Conservation (phyloP, 2,888 invertebrate genomes). For the Drosophila mulleri region DNA sequence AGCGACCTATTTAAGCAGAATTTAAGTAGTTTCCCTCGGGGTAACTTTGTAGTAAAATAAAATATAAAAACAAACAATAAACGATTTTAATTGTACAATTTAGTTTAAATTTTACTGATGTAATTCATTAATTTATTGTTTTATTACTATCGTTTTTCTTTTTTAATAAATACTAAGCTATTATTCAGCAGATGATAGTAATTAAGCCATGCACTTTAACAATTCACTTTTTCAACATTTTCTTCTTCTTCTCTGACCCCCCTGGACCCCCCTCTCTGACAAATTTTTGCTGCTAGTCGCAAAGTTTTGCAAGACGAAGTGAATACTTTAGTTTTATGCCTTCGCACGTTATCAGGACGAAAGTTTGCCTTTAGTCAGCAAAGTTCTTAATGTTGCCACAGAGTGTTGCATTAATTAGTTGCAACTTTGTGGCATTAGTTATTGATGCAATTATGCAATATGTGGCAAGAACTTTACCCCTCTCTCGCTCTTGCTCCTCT, state of each 20-base stretch:
- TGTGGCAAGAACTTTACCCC: constrained; percentile 4
- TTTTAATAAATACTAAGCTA: too few relatives aligned
- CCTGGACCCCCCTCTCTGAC: neutral
- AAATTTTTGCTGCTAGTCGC: neutral
- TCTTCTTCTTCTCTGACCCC: neutral
- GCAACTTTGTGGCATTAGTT: constrained; percentile 35
- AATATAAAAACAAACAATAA: too few relatives aligned
- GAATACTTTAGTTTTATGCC: neutral
- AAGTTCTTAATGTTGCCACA: constrained; percentile 22
- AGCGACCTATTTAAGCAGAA: neutral
- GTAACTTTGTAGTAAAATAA: too few relatives aligned
- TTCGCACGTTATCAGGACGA: constrained; percentile 1
- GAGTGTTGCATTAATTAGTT: constrained; percentile 38
- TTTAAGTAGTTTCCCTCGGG: neutral
- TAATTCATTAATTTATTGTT: too few relatives aligned
- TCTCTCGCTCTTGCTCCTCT: neutral
- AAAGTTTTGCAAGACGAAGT: neutral
- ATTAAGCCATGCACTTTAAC: neutral
- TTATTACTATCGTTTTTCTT: too few relatives aligned
- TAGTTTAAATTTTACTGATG: too few relatives aligned
- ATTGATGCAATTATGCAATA: constrained; percentile 50
- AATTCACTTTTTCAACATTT: too few relatives aligned
- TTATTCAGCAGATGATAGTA: neutral
- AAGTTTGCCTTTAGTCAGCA: neutral
- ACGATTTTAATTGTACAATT: too few relatives aligned